Percentiles rank a stretch among this genome's conserved stretches.
Evolutionary conservation across 2,888 invertebrate species (phyloP).

Genomic region (Cactoblastis cactorum): DNA sequence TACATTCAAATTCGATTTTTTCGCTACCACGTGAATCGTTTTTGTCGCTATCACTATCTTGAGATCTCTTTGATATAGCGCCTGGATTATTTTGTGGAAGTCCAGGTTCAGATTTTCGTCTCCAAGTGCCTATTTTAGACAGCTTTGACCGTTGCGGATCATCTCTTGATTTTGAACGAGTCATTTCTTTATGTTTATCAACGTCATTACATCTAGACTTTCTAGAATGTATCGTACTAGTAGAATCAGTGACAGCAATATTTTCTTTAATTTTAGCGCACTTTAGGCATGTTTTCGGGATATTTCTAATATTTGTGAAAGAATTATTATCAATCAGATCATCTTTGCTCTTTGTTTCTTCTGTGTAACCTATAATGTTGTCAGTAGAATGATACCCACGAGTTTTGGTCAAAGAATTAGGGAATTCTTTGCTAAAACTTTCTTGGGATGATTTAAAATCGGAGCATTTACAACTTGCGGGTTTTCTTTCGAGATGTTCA

Average conservation of each 20-base stretch:
- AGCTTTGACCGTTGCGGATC: conserved; percentile 70
- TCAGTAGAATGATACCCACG: conserved; percentile 71
- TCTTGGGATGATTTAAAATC: conserved; percentile 73
- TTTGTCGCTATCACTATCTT: conserved; percentile 59
- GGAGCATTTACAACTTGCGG: conserved; percentile 56
- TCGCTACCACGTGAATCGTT: conserved; percentile 54
- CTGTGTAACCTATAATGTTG: conserved; percentile 63
- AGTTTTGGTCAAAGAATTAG: conserved; percentile 55
- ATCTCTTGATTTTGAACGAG: conserved; percentile 73
- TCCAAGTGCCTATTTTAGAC: conserved; percentile 82
- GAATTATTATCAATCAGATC: conserved; percentile 58
- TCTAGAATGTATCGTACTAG: conserved; percentile 45
- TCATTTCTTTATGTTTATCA: conserved; percentile 63
- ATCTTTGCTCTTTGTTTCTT: conserved; percentile 55
- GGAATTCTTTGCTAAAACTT: conserved; percentile 63
- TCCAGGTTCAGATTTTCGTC: conserved; percentile 87
- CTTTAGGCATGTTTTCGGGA: conserved; percentile 69
- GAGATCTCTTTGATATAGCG: conserved; percentile 51
- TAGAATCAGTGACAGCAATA: conserved; percentile 58
- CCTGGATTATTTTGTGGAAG: conserved; percentile 62
- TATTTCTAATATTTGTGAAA: conserved; percentile 50
- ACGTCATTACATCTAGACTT: conserved; percentile 58
- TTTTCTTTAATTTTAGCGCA: conserved; percentile 75
- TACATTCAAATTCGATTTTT: conserved; percentile 71
- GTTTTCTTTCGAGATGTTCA: conserved; percentile 61